A percentile compares a stretch with the other conserved stretches of the same genome.
Conservation (phyloP, 2,113 vertebrate species). For the Rhinogobius similis region DNA sequence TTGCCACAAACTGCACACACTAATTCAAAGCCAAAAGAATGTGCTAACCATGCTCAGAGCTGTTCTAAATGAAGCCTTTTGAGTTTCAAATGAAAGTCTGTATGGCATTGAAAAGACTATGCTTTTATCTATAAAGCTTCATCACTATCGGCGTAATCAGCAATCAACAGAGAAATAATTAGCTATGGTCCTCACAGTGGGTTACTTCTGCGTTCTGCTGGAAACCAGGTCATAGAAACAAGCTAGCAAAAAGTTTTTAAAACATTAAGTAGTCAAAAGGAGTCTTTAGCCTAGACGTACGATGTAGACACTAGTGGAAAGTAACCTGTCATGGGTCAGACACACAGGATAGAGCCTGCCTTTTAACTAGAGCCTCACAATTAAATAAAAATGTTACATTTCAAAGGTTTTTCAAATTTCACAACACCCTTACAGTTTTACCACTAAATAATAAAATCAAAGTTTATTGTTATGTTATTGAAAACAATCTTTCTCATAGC, state of each 20-base stretch:
- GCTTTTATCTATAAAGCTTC: slow-evolving; percentile 4
- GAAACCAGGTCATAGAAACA: not conserved
- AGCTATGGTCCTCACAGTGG: not conserved
- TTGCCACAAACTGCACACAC: not conserved
- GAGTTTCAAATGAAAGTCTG: not conserved
- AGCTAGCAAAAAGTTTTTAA: not conserved
- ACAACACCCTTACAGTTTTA: not conserved
- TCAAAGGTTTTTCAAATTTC: not conserved
- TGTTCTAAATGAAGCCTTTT: not conserved
- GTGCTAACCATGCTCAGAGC: not conserved
- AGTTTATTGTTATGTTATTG: too few species aligned
- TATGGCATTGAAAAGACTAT: not conserved
- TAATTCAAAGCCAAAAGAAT: not conserved
- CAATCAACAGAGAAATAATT: slow-evolving; percentile 5
- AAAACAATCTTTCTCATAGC: too few species aligned
- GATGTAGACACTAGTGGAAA: too few species aligned
- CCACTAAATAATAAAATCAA: not conserved
- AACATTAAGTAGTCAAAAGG: not conserved
- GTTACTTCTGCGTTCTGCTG: not conserved
- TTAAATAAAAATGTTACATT: too few species aligned
- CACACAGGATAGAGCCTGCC: too few species aligned
- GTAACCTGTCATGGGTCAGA: not conserved
- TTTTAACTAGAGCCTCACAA: too few species aligned
- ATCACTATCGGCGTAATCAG: not conserved
- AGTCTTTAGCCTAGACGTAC: not conserved